A percentile compares a stretch with the other conserved stretches of the same genome.
These are phyloP conservation scores for Drosophila rubida DNA, from an alignment of 2,888 invertebrate species.

Conservation along the genomic window DNA sequence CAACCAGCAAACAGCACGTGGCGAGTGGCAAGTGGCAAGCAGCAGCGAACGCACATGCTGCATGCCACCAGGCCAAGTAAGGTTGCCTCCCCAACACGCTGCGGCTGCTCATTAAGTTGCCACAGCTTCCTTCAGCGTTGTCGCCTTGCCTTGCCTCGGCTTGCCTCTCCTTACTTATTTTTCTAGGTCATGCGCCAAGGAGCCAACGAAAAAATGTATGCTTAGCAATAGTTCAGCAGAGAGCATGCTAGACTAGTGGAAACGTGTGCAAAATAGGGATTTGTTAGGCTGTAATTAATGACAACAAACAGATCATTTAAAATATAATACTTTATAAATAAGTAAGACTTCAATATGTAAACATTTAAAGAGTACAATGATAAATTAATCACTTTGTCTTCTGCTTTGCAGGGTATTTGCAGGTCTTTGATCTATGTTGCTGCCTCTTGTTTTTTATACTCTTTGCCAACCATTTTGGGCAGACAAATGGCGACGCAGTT, in stretches of 20 bases:
- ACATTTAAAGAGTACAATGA: no score
- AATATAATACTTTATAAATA: no score
- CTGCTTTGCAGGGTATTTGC: slow-evolving; percentile 11
- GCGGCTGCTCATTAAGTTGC: slow-evolving; percentile 43
- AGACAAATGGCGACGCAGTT: slow-evolving; percentile 76
- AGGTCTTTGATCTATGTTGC: neutral
- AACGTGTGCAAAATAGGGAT: neutral
- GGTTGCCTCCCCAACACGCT: neutral
- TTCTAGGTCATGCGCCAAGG: slow-evolving; percentile 65
- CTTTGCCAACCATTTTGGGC: slow-evolving; percentile 53
- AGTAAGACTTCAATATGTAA: no score
- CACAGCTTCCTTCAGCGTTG: slow-evolving; percentile 9
- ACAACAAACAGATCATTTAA: no score
- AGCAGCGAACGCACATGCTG: slow-evolving; percentile 18
- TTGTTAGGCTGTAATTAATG: no score
- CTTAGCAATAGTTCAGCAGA: neutral
- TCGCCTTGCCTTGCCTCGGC: slow-evolving; percentile 10
- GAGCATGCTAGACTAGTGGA: neutral
- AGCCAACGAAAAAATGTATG: slow-evolving; percentile 4
- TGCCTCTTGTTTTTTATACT: slow-evolving; percentile 1
- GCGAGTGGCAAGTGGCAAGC: slow-evolving; percentile 1
- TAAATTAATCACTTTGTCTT: no score
- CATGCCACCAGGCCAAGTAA: slow-evolving; percentile 30
- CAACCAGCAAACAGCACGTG: slow-evolving; percentile 8
- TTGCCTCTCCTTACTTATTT: slow-evolving; percentile 30